Base-by-base conservation (phyloP, 2,888 invertebrate genomes). In the Acrocera orbiculus region DNA sequence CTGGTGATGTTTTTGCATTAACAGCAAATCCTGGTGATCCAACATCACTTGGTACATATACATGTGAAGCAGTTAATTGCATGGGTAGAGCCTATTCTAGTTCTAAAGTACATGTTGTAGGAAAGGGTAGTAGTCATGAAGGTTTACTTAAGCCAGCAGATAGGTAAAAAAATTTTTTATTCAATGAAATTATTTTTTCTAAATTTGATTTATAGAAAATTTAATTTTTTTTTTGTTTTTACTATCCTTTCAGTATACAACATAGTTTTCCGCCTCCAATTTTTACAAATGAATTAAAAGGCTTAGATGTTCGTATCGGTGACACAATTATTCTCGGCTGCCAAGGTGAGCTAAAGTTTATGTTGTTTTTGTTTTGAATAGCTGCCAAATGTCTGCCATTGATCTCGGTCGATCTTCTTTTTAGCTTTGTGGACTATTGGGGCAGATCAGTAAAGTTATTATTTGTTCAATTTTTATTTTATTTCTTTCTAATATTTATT, bases 1-100 rank as follows among this genome's bases (percentile, higher is more conserved):
- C 87, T 1, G 87, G 87, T 1, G 87, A 87, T 53, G 79, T 86
- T 19, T 86, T 87, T 51, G 86, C 86, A 1, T 61, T 87, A 28
- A 82, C 82, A 1, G 85, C 83, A 1, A 79, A 80, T 52, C 73
- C 78, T 0, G 76, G 80, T 38, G 86, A 87, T 52, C 81, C 83
- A 4, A 83, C 83, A 0, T 83, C 85, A 0, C 62, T 87, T 36
- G 87, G 87, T 16, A 81, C 80, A 0, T 87, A 87, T 54, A 80
- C 81, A 0, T 87, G 87, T 48, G 82, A 86, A 53, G 87, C 86
- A 0, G 68, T 76, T 33, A 87, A 87, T 61, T 86, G 86, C 53
- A 83, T 87, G 81, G 87, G 87, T 16, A 71, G 73, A 40, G 73
- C 79, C 2, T 75, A 76, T 50, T 85, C 85, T 34, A 79, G 80